Evolutionary conservation across 2,888 invertebrate genomes (phyloP), one percentile per base, ranked within the genome.

Genomic region (Rhodophaea formosa): DNA sequence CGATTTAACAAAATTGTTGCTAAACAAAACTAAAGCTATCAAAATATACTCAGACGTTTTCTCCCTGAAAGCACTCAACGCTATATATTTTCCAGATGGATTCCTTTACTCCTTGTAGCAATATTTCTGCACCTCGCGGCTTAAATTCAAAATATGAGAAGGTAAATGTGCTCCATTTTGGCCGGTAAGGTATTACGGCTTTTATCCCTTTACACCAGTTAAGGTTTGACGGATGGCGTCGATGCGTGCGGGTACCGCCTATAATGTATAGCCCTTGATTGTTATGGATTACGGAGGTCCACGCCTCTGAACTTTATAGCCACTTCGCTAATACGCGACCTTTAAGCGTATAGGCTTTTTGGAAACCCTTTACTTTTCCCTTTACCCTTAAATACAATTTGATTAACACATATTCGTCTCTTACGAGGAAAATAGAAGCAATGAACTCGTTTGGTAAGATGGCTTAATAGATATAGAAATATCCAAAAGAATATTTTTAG

Each of bases 161-260:
- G 46, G 29, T 43, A 43, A 54, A 43, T 43, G 47, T 43, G 47
- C 47, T 30, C 54, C 35, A 57, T 53, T 46, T 53, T 51, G 30
- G 23, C 23, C 35, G 47, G 43, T 51, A 51, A 43, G 56, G 45
- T 52, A 55, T 58, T 58, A 35, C 44, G 17, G 44, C 55, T 23
- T 29, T 55, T 47, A 49, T 35, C 51, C 51, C 44, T 59, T 51
- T 55, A 23, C 30, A 54, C 17, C 32, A 39, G 53, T 30, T 30
- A 54, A 54, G 45, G 45, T 55, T 55, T 45, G 54, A 45, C 17
- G 30, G 23, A 44, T 53, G 44, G 43, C 29, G 14, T 1, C 43
- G 42, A 8, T 23, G 29, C 29, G 53, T 53, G 43, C 7, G 17
- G 17, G 39, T 42, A 32, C 5, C 15, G n/a, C 16, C 44, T 14